Base-by-base conservation (phyloP, 2,888 invertebrate genomes). In the Xylota sylvarum region DNA sequence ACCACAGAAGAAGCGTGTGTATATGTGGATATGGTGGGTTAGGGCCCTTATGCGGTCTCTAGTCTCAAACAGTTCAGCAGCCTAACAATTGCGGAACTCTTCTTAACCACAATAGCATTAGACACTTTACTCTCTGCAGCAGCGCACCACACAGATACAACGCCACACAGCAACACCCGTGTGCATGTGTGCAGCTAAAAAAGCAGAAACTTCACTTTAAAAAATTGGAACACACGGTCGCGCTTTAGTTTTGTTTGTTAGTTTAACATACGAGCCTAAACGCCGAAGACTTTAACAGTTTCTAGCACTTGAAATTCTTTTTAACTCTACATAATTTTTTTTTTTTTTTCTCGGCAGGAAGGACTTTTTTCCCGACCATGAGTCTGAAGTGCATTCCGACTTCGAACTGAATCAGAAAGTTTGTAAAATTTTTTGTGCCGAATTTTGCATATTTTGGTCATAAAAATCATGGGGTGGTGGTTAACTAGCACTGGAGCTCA, bases 71-170 rank as follows among this genome's bases (percentile, higher is more conserved):
- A 81, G 85, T 85, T 85, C 85, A 85, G 52, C 85, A 85, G 85
- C 85, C 85, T 85, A 81, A 85, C 85, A 85, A 85, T 85, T 85
- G 85, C 85, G 85, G 85, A 85, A 85, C 85, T 81, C 81, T 85
- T 85, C 85, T 85, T 85, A 85, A 46, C 85, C 85, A 85, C 85
- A 85, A 85, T 85, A 85, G 81, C 85, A 76, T 85, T 85, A 85
- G 85, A 85, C 85, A 85, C 85, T 81, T 85, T 81, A 72, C 78
- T 46, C 70, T 69, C 76, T 76, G 64, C 76, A 60, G 43, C 79
- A 67, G 52, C 62, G 67, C 23, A 19, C 19, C 35, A 65, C 64
- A 72, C 60, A 65, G 14, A 46, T 67, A 32, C 76, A 77, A 64
- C n/a, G n/a, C 46, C 32, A 43, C 50, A 72, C 62, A 50, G 23